Percentiles rank a stretch among this genome's conserved stretches.
Conservation (phyloP, 2,888 invertebrate species). For the Ophioninae sp. region DNA sequence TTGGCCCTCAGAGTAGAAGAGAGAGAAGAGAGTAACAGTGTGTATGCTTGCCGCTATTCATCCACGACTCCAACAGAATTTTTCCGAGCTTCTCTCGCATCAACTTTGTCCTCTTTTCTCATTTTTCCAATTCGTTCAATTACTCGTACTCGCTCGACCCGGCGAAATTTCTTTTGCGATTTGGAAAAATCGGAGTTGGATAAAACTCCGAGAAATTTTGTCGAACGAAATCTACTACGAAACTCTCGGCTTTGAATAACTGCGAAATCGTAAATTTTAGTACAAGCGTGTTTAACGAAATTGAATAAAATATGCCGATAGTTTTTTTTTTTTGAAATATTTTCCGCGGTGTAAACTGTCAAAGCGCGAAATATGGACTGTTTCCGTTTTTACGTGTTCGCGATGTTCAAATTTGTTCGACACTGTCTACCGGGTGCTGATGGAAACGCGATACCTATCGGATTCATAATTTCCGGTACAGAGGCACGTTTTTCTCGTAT, state of each 20-base stretch:
- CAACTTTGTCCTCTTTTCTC: slow-evolving; percentile 6
- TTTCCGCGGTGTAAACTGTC: neutral
- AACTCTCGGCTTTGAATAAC: neutral
- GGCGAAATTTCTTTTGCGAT: neutral
- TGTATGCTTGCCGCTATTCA: slow-evolving; percentile 50
- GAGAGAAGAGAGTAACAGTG: slow-evolving; percentile 41
- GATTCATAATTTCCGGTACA: slow-evolving; percentile 55
- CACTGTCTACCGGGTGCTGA: neutral
- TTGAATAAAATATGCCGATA: neutral
- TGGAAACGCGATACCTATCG: slow-evolving; percentile 15
- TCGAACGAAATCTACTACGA: neutral
- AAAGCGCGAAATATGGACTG: neutral
- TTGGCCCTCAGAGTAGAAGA: slow-evolving; percentile 38
- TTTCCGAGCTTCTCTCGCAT: slow-evolving; percentile 20
- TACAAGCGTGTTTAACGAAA: neutral
- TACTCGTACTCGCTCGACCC: neutral
- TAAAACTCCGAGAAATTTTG: neutral
- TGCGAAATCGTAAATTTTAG: neutral
- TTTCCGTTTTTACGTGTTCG: neutral
- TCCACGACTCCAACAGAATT: slow-evolving; percentile 54
- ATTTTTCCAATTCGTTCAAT: neutral
- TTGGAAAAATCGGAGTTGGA: neutral
- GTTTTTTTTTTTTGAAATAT: neutral
- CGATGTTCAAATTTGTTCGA: slow-evolving; percentile 3
- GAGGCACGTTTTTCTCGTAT: slow-evolving; percentile 47